Evolutionary conservation across 2,113 vertebrate species (phyloP).

Genomic region (Lophochroa leadbeateri): DNA sequence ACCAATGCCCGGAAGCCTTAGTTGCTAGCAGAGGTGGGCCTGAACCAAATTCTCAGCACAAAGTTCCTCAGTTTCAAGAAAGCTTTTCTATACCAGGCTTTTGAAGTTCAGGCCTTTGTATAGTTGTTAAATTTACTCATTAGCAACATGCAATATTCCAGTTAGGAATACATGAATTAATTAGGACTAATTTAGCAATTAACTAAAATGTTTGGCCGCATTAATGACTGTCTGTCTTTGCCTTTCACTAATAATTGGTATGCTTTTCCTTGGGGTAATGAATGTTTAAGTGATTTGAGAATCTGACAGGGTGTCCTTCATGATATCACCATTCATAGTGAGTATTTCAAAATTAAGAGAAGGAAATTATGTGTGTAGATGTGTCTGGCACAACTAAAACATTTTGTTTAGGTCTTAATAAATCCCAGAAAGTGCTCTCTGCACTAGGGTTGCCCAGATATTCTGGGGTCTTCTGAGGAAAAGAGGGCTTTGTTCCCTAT

Average conservation of each 20-base stretch:
- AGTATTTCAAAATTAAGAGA: neutral
- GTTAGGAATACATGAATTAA: neutral
- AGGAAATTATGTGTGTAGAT: neutral
- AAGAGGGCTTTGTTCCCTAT: neutral
- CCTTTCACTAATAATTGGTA: neutral
- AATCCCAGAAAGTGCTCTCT: neutral
- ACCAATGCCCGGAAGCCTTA: neutral
- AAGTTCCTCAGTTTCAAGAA: neutral
- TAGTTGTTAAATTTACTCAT: neutral
- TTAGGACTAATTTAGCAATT: neutral
- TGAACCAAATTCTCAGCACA: neutral
- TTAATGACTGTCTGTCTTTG: neutral
- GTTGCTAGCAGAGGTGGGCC: neutral
- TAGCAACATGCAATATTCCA: neutral
- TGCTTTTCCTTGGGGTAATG: neutral
- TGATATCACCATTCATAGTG: neutral
- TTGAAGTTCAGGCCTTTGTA: neutral
- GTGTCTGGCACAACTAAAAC: neutral
- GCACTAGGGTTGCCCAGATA: neutral
- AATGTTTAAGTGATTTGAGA: neutral
- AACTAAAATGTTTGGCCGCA: neutral
- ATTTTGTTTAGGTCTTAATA: neutral
- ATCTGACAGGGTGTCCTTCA: neutral
- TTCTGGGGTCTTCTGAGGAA: neutral
- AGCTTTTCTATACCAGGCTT: neutral